Conservation (phyloP, 2,797 vertebrate species). For the Myiotriccus ornatus region DNA sequence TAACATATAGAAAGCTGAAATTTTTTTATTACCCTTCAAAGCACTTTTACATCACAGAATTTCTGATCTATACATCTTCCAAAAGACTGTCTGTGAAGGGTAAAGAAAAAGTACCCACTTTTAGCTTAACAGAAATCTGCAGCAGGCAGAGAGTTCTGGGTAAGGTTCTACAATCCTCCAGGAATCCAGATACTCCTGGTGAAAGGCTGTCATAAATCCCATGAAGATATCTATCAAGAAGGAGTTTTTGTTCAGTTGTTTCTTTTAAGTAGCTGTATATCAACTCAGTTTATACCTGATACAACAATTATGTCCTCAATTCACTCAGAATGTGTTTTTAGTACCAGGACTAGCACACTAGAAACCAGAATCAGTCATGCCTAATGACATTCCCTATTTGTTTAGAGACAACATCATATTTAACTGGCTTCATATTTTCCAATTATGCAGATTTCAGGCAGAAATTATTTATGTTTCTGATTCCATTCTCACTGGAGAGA, state of each 20-base stretch:
- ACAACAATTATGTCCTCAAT: not conserved
- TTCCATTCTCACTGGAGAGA: not conserved
- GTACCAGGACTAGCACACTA: not conserved
- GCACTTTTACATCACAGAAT: not conserved
- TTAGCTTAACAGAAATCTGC: not conserved
- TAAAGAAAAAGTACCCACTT: not conserved
- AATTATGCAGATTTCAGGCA: not conserved
- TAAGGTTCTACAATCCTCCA: not conserved
- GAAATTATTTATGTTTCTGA: not conserved
- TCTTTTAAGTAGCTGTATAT: not conserved
- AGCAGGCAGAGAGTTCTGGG: not conserved
- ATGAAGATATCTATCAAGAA: not conserved
- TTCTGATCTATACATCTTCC: not conserved
- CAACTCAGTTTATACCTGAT: not conserved
- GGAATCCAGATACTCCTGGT: not conserved
- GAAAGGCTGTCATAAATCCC: not conserved
- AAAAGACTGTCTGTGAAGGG: not conserved
- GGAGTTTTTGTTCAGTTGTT: rapidly evolving
- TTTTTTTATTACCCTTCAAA: not conserved
- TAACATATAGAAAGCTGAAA: not conserved
- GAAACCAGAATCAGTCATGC: not conserved
- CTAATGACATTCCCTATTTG: not conserved
- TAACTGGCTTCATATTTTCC: not conserved
- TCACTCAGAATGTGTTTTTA: not conserved
- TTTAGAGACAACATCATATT: not conserved